Evolutionary conservation across 1,140 invertebrate species (phyloP), one percentile per base, ranked within the genome.

Genomic region (Oncopodura yosiiana): DNA sequence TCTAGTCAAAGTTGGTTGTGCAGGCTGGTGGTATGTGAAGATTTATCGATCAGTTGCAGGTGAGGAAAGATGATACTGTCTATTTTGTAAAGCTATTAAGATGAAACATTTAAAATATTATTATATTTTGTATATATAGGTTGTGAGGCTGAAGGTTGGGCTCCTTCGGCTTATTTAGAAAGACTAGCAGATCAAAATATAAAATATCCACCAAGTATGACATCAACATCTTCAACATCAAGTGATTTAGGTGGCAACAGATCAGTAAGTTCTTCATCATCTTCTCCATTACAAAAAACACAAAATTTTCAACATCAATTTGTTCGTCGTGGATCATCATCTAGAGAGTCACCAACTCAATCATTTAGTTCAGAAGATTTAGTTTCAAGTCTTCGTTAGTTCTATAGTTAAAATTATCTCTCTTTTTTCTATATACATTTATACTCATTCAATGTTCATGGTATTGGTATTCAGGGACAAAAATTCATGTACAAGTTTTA

Each of bases 11-110:
- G 83, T 90, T 38, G 91, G 91, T 54, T 91, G 86, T 71, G 89
- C 88, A 55, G 91, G 92, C 39, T 95, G 92, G 92, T 94, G 90
- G 90, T 93, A 87, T 76, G 87, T 94, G 58, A 83, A 85, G 64
- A 76, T 86, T n/a, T 16, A 24, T 41, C 8, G 12, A n/a, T n/a
- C n/a, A n/a, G n/a, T 19, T 14, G 16, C 4, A 38, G 2, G 6
- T 24, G n/a, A 3, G 37, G 5, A 26, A 16, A 49, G 11, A 16
- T 14, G 3, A 12, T 38, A 1, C 8, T 38, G 11, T 44, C 1
- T 23, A 24, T 14, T 72, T 85, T 64, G 81, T 83, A 82, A 74
- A 73, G 70, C 68, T 44, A 59, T 56, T 21, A 19, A 32, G 37
- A 18, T 46, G 24, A 14, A n/a, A 49, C 16, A 11, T 29, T 48